A percentile compares a stretch with the other conserved stretches of the same genome.
phyloP scores from a whole-genome alignment of 2,797 vertebrate genomes.

The Anolis apletophallus region DNA sequence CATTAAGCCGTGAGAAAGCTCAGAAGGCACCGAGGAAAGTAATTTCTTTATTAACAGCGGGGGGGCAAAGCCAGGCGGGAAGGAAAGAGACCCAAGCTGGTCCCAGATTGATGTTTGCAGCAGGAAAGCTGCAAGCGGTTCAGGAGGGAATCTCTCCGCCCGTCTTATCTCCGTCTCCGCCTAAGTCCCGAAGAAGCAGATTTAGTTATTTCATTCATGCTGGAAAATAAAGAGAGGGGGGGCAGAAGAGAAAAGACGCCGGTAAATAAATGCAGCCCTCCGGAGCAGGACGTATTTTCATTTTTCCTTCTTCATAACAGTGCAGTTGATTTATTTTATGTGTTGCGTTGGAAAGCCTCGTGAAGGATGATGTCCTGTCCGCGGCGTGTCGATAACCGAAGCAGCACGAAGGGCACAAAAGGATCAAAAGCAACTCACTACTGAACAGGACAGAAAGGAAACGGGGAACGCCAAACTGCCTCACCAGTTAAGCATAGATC shows the following conservation, averaged over 20 bases:
- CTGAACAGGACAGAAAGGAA: too few species aligned
- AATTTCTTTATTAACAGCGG: constrained; percentile 58
- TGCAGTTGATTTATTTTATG: not conserved
- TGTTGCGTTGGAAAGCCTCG: not conserved
- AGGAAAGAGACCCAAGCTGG: not conserved
- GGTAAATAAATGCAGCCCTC: constrained; percentile 52
- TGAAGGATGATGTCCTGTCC: not conserved
- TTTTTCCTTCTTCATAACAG: not conserved
- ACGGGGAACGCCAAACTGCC: too few species aligned
- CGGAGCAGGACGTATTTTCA: not conserved
- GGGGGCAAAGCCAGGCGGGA: constrained; percentile 39
- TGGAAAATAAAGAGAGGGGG: constrained; percentile 72
- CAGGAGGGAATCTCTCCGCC: constrained; percentile 40
- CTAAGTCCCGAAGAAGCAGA: constrained; percentile 46
- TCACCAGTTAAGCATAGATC: too few species aligned
- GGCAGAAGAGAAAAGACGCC: not conserved
- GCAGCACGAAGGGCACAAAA: not conserved
- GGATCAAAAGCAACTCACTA: not conserved
- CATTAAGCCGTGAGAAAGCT: constrained; percentile 38
- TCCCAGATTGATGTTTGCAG: not conserved
- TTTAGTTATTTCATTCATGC: constrained; percentile 68
- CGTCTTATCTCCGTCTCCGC: constrained; percentile 59
- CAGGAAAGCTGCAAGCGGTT: constrained; percentile 36
- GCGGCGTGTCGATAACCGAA: not conserved
- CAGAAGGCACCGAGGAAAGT: constrained; percentile 33